Evolutionary conservation across 2,113 vertebrate genomes (phyloP), one percentile per base, ranked within the genome.

Genomic region (Redunca redunca): DNA sequence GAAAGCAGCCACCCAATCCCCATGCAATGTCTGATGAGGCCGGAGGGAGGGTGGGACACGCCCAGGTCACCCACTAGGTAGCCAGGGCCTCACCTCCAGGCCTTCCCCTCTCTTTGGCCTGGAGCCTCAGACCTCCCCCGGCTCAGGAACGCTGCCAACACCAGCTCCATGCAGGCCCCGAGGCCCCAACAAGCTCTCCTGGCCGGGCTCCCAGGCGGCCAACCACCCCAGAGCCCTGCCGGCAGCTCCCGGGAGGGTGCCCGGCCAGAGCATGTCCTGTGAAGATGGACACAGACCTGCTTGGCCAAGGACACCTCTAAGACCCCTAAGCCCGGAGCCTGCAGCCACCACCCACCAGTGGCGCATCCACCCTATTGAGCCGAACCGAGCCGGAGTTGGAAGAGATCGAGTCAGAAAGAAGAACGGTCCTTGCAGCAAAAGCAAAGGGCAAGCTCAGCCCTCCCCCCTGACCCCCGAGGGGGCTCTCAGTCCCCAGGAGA

Each of bases 401-500:
- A 48, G 58, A 13, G 21, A 19, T 2, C 13, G 17, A 15, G 11
- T 53, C 33, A 55, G 50, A n/a, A 7, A 46, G 43, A 55, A 95
- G 33, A 78, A 30, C 5, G 28, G 6, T 55, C 50, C 64, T 46
- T 13, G 1, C 52, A 81, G 64, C 40, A 21, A 53, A 28, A 4
- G 10, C 36, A 33, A 17, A 33, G 36, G 11, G 15, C 23, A 36
- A 26, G 33, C 28, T 14, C 15, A 0, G 8, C 26, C 3, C 36
- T 11, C 30, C 3, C 67, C 36, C 3, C 67, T 30, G 60, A 28
- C 33, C 30, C 62, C 1, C 30, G 7, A 9, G 0, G 1, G 26
- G 40, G 52, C 21, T 9, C 60, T 67, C 4, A 2, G 52, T n/a
- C 36, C 1, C 23, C 1, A 0, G 0, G 30, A 46, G 55, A 92